Evolutionary conservation across 1,140 invertebrate species (phyloP).

Genomic region (Plodia interpunctella): DNA sequence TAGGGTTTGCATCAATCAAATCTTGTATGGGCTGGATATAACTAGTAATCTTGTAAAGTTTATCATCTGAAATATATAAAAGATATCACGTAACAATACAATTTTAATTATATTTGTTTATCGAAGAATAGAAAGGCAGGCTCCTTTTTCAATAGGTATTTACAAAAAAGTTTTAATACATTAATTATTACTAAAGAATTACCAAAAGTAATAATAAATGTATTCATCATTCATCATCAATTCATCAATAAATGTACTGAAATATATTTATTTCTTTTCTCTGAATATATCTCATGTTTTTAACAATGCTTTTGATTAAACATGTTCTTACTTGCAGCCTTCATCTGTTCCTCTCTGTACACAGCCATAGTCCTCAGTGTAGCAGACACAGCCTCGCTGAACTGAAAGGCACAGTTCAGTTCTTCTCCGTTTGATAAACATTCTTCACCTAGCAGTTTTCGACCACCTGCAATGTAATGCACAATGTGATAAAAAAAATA

Average conservation of each 20-base stretch:
- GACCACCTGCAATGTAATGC: conserved; percentile 42
- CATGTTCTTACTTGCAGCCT: conserved; percentile 39
- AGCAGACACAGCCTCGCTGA: conserved; percentile 63
- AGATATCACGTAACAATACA: background rate
- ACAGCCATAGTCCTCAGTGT: conserved; percentile 56
- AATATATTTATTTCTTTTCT: too few species aligned
- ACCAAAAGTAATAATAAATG: too few species aligned
- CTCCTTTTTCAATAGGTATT: too few species aligned
- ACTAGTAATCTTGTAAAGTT: conserved; percentile 40
- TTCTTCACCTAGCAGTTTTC: conserved; percentile 60
- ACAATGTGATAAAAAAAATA: conserved; percentile 12
- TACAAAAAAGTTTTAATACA: too few species aligned
- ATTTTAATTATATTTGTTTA: background rate
- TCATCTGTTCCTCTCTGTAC: conserved; percentile 63
- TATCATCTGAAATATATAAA: conserved; percentile 36
- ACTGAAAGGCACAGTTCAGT: conserved; percentile 54
- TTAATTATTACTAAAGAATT: too few species aligned
- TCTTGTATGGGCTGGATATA: conserved; percentile 45
- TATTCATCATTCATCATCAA: too few species aligned
- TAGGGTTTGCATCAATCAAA: conserved; percentile 31
- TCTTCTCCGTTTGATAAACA: conserved; percentile 42
- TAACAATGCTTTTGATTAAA: too few species aligned
- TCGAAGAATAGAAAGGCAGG: too few species aligned
- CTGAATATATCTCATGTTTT: too few species aligned
- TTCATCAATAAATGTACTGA: too few species aligned